phyloP scores from a whole-genome alignment of 2,113 vertebrate species.

The Pedionomus torquatus region DNA sequence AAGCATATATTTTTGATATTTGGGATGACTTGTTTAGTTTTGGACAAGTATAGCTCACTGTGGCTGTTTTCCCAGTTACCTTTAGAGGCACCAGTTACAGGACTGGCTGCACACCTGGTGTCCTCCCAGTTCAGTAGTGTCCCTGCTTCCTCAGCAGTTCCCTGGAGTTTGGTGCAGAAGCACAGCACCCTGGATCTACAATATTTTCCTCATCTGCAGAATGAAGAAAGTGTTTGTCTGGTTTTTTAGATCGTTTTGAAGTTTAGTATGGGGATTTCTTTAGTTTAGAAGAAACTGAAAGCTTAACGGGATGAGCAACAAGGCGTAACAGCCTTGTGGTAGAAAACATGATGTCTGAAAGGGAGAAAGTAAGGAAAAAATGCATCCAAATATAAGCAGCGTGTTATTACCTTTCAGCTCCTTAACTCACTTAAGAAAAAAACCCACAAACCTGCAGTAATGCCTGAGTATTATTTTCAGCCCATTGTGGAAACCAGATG shows the following conservation, averaged over 20 bases:
- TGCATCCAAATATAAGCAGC: no score
- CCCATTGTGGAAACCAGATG: not conserved
- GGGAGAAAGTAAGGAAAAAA: not conserved
- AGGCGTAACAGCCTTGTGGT: not conserved
- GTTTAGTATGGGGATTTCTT: not conserved
- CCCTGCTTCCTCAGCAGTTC: not conserved
- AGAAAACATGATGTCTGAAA: not conserved
- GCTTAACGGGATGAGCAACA: not conserved
- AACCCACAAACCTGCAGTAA: no score
- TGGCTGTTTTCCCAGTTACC: not conserved
- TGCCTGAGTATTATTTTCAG: not conserved
- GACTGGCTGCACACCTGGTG: accelerated
- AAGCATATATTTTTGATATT: no score
- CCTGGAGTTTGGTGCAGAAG: no score
- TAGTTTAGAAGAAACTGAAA: not conserved
- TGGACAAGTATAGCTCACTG: not conserved
- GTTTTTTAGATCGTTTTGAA: not conserved
- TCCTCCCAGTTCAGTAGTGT: no score
- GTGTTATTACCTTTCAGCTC: not conserved
- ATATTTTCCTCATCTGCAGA: not conserved
- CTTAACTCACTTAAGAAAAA: not conserved
- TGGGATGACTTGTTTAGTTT: not conserved
- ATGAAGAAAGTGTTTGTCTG: no score
- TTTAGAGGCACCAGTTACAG: not conserved
- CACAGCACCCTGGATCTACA: not conserved